Evolutionary conservation across 1,140 invertebrate species (phyloP).

Genomic region (Hyles euphorbiae): DNA sequence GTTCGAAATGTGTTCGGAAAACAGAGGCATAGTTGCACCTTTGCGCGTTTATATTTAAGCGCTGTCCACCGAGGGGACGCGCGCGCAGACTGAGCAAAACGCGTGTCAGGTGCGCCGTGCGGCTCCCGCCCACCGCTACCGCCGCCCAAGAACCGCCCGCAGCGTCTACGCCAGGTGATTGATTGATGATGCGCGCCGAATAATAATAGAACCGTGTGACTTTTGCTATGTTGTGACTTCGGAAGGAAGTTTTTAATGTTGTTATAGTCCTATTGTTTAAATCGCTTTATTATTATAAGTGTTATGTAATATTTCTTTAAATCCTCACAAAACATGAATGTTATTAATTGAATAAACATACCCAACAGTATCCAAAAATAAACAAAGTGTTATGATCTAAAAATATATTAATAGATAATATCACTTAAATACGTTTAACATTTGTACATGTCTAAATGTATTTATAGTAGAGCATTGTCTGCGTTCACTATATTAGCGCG

Average conservation of each 20-base stretch:
- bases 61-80: constrained; percentile 30
- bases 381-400: too few relatives aligned
- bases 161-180: constrained; percentile 46
- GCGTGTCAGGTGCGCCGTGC: constrained; percentile 41
- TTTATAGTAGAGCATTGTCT: too few relatives aligned
- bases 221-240: constrained; percentile 24
- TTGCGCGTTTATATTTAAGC: constrained; percentile 22
- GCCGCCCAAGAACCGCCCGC: constrained; percentile 26
- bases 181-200: constrained; percentile 54
- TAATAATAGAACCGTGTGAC: constrained; percentile 50
- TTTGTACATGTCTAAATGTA: too few relatives aligned
- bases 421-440: too few relatives aligned
- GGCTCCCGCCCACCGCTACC: constrained; percentile 47
- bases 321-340: too few relatives aligned
- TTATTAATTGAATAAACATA: too few relatives aligned
- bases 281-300: too few relatives aligned
- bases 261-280: too few relatives aligned
- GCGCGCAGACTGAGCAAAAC: constrained; percentile 44
- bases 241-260: constrained; percentile 28
- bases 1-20: constrained; percentile 75
- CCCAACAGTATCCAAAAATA: too few relatives aligned
- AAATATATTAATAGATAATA: too few relatives aligned
- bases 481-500: too few relatives aligned
- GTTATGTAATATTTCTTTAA: too few relatives aligned
- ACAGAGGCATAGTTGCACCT: constrained; percentile 74